Evolutionary conservation across 2,888 invertebrate species (phyloP).

Genomic region (Ceraclea dissimilis): DNA sequence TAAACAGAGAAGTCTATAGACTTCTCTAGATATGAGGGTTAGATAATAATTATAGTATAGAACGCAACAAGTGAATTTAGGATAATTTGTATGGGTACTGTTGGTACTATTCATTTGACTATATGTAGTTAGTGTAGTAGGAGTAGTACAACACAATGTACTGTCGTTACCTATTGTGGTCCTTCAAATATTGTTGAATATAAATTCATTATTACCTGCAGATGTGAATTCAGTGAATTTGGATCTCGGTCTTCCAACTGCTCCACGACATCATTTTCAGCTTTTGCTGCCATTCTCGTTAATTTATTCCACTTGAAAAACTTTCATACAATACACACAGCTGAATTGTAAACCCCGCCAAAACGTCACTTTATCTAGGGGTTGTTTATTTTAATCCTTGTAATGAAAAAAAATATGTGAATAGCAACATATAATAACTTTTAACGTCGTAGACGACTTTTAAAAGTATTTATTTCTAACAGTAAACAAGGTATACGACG

Average conservation of each 20-base stretch:
- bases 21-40: too few relatives aligned
- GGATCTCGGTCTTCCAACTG: constrained; percentile 65
- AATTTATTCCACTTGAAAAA: not conserved
- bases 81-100: too few relatives aligned
- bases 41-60: not conserved
- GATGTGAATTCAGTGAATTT: constrained; percentile 59
- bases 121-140: too few relatives aligned
- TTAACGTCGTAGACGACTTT: not conserved
- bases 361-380: too few relatives aligned
- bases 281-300: constrained; percentile 30
- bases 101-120: too few relatives aligned
- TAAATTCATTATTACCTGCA: constrained; percentile 49
- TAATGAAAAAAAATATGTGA: too few relatives aligned
- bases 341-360: not conserved
- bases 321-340: not conserved
- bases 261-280: constrained; percentile 39
- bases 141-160: not conserved
- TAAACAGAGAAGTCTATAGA: too few relatives aligned
- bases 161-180: too few relatives aligned
- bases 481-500: too few relatives aligned
- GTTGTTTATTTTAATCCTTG: too few relatives aligned
- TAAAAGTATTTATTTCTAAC: not conserved
- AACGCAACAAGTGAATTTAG: not conserved
- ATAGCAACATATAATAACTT: not conserved
- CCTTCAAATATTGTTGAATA: not conserved